Evolutionary conservation across 2,797 vertebrate species (phyloP).

Genomic region (Hippocampus kuda): DNA sequence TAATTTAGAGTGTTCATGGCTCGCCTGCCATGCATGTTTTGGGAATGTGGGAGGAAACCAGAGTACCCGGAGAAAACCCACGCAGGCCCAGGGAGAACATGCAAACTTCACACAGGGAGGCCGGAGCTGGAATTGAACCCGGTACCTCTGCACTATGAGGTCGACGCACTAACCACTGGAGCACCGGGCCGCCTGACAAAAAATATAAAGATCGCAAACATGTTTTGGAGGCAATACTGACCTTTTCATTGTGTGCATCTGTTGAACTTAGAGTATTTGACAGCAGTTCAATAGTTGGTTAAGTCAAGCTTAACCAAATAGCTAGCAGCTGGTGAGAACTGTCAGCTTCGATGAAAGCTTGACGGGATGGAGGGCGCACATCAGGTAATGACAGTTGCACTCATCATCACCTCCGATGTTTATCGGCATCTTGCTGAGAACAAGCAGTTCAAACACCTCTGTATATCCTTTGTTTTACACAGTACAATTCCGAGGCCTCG

Average conservation of each 20-base stretch:
- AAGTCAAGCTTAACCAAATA: constrained; percentile 22
- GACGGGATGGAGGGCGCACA: neutral
- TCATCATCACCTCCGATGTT: constrained; percentile 23
- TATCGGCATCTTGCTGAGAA: neutral
- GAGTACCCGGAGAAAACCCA: too few relatives aligned
- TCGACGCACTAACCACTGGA: too few relatives aligned
- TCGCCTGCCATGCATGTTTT: too few relatives aligned
- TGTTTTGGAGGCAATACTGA: neutral
- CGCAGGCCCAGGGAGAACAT: too few relatives aligned
- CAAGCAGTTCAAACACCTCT: neutral
- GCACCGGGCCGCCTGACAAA: too few relatives aligned
- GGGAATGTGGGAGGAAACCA: too few relatives aligned
- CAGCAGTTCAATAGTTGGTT: neutral
- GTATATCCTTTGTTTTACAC: neutral
- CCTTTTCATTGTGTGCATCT: neutral
- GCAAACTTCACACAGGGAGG: too few relatives aligned
- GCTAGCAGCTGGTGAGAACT: constrained; percentile 26
- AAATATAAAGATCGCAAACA: neutral
- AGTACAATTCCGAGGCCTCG: neutral
- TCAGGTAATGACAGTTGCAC: constrained; percentile 31
- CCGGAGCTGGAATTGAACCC: too few relatives aligned
- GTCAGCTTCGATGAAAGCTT: neutral
- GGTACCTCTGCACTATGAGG: too few relatives aligned
- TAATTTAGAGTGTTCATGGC: too few relatives aligned
- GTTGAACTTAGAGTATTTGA: neutral